Percentiles rank a stretch among this genome's conserved stretches.
These are phyloP conservation scores for Peromyscus maniculatus DNA, from an alignment of 2,113 vertebrate genomes.

Conservation along the genomic window DNA sequence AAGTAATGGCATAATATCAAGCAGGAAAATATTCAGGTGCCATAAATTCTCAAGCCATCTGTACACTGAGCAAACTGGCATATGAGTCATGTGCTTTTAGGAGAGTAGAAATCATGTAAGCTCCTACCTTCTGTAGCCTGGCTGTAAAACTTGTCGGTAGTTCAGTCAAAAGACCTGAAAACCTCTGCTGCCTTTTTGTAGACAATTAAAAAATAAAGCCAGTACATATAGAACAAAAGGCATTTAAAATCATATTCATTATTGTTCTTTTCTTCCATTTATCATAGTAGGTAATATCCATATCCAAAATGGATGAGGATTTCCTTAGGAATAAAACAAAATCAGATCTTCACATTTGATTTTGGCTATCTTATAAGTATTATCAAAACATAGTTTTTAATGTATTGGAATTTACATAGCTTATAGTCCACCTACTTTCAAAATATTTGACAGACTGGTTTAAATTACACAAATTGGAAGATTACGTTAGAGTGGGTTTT, in stretches of 20 bases:
- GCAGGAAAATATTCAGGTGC: neutral
- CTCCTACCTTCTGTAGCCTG: neutral
- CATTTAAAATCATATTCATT: slow-evolving; percentile 32
- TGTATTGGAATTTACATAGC: neutral
- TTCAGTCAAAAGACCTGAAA: neutral
- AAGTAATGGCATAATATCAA: slow-evolving; percentile 8
- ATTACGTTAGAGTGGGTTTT: slow-evolving; percentile 10
- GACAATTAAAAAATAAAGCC: neutral
- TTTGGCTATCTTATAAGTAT: neutral
- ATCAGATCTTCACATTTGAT: neutral
- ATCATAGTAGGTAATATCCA: neutral
- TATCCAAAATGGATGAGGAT: neutral
- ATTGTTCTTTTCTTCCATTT: neutral
- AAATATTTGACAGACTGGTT: neutral
- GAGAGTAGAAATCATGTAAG: neutral
- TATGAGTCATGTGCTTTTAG: slow-evolving; percentile 53
- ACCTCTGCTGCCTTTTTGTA: neutral
- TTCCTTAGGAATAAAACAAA: neutral
- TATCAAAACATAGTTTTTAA: neutral
- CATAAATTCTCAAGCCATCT: slow-evolving; percentile 59
- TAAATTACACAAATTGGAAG: slow-evolving; percentile 43
- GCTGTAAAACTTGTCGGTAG: neutral
- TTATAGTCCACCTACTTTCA: slow-evolving; percentile 1
- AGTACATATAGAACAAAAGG: neutral
- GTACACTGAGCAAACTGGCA: slow-evolving; percentile 4